These are phyloP conservation scores for Tetheella fluctuosa DNA, from an alignment of 2,888 invertebrate genomes.

Conservation along the genomic window DNA sequence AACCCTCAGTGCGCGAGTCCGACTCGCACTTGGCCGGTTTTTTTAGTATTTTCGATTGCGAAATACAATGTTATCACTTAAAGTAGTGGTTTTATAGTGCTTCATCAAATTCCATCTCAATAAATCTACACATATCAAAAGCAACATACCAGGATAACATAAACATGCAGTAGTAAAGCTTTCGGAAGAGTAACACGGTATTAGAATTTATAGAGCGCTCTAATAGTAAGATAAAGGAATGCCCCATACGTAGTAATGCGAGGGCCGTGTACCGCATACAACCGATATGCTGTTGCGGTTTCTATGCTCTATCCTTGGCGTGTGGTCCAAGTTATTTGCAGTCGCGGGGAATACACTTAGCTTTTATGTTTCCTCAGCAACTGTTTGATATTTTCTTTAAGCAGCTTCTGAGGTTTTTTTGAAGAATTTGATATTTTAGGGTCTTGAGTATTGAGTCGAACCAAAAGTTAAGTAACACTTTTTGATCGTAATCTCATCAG, in stretches of 20 bases:
- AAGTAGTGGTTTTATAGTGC: not conserved
- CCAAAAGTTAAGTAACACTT: no score
- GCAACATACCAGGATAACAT: slow-evolving; percentile 39
- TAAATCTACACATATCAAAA: slow-evolving; percentile 29
- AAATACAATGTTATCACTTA: no score
- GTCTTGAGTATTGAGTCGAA: no score
- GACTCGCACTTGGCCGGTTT: no score
- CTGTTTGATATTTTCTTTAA: no score
- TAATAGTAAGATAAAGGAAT: slow-evolving; percentile 55
- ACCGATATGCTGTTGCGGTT: slow-evolving; percentile 78
- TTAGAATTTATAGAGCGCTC: slow-evolving; percentile 61
- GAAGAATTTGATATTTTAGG: no score
- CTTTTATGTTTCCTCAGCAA: no score
- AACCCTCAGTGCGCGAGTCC: no score
- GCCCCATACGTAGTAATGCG: slow-evolving; percentile 60
- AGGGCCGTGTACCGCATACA: slow-evolving; percentile 62
- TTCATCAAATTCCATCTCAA: slow-evolving; percentile 26
- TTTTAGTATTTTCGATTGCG: no score
- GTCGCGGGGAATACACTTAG: not conserved
- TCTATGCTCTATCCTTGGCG: slow-evolving; percentile 60
- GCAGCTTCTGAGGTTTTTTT: no score
- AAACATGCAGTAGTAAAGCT: slow-evolving; percentile 60
- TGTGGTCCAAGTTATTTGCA: slow-evolving; percentile 37
- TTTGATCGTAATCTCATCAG: no score
- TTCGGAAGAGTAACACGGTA: slow-evolving; percentile 55